Conservation (phyloP, 2,113 vertebrate genomes). For the Rhinolophus ferrumequinum region DNA sequence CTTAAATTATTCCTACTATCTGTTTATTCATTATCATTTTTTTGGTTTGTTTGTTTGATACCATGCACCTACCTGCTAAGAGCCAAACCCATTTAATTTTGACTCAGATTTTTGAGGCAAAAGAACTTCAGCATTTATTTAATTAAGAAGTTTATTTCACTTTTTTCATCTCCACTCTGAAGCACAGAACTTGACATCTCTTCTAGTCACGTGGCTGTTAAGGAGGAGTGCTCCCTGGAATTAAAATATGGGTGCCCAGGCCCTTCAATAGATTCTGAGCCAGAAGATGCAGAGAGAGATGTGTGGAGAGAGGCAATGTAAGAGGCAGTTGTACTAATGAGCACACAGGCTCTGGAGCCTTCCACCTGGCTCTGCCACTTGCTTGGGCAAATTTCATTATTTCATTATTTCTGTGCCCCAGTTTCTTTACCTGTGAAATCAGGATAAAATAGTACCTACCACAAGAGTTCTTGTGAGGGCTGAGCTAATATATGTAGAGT, state of each 20-base stretch:
- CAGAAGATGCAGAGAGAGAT: not conserved
- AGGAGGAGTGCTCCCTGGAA: not conserved
- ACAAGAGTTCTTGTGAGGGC: not conserved
- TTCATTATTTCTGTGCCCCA: not conserved
- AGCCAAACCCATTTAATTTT: conserved; percentile 67
- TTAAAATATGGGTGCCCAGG: not conserved
- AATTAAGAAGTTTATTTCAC: conserved; percentile 42
- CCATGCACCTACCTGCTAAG: conserved; percentile 51
- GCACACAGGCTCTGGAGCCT: not conserved
- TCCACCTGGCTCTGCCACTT: not conserved
- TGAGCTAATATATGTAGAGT: not conserved
- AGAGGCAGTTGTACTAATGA: not conserved
- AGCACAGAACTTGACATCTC: not conserved
- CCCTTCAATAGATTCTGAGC: not conserved
- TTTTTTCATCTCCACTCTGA: conserved; percentile 48
- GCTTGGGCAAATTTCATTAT: not conserved
- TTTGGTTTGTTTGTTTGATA: conserved; percentile 33
- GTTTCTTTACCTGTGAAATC: not conserved
- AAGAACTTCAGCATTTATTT: conserved; percentile 71
- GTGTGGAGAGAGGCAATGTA: not conserved
- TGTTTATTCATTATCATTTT: conserved; percentile 57
- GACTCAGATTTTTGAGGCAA: conserved; percentile 62
- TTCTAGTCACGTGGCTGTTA: not conserved
- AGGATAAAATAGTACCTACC: not conserved
- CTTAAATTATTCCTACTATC: not conserved